These are phyloP conservation scores for Torymus aiolomorphi DNA, from an alignment of 2,888 invertebrate species.

Conservation along the genomic window DNA sequence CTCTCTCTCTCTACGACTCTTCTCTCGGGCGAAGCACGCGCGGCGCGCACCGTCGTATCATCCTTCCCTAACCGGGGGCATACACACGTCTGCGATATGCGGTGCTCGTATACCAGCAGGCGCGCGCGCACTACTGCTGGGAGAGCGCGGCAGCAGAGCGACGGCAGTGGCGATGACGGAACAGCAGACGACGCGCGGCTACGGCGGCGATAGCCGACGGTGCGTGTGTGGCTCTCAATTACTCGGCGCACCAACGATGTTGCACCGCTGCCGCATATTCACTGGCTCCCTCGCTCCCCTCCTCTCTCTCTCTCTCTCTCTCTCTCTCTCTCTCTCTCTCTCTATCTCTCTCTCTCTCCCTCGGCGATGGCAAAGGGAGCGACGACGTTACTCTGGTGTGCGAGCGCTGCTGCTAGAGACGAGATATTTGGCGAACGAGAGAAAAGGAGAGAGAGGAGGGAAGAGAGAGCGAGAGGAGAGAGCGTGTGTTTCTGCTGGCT, in stretches of 20 bases:
- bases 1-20: constrained; percentile 55
- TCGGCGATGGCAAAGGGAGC: too few species aligned
- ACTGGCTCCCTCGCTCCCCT: constrained; percentile 11
- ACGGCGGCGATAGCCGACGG: too few species aligned
- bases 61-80: neutral
- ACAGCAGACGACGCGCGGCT: too few species aligned
- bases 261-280: too few species aligned
- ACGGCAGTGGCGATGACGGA: too few species aligned
- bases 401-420: neutral
- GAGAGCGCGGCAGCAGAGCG: too few species aligned
- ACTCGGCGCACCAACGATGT: too few species aligned
- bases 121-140: too few species aligned
- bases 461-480: constrained; percentile 13
- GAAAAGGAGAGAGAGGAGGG: constrained; percentile 1
- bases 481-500: constrained; percentile 23
- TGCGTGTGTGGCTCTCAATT: too few species aligned
- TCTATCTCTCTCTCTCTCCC: too few species aligned
- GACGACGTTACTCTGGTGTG: neutral
- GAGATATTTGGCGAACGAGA: neutral
- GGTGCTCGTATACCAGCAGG: too few species aligned
- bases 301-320: constrained; percentile 52
- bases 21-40: constrained; percentile 29
- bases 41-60: neutral
- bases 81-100: too few species aligned
- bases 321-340: constrained; percentile 47